A percentile compares a stretch with the other conserved stretches of the same genome.
phyloP scores from a whole-genome alignment of 1,140 invertebrate species.

The Vanessa tameamea region DNA sequence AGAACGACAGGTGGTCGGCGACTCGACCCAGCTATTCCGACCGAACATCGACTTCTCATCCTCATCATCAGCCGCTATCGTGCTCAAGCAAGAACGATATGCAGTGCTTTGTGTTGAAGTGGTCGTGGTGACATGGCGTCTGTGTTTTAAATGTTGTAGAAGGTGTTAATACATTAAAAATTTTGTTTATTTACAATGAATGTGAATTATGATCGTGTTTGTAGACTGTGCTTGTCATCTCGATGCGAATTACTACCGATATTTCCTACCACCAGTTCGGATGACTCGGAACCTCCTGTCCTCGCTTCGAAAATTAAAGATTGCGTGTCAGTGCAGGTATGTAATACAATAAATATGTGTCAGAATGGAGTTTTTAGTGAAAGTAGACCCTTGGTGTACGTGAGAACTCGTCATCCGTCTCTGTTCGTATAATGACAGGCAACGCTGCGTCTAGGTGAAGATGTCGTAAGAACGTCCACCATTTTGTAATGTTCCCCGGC shows the following conservation, averaged over 20 bases:
- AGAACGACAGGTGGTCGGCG: constrained; percentile 80
- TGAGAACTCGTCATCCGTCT: constrained; percentile 80
- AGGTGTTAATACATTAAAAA: constrained; percentile 57
- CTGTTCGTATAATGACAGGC: constrained; percentile 74
- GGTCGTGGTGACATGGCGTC: constrained; percentile 80
- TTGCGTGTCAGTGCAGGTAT: constrained; percentile 83
- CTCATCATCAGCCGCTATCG: constrained; percentile 80
- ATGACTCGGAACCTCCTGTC: constrained; percentile 79
- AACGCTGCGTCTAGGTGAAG: constrained; percentile 75
- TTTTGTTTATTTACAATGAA: constrained; percentile 77
- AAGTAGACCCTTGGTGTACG: constrained; percentile 76
- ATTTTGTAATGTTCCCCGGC: constrained; percentile 80
- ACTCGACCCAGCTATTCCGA: constrained; percentile 75
- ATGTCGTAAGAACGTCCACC: constrained; percentile 82
- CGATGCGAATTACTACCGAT: constrained; percentile 80
- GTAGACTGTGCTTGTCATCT: constrained; percentile 84
- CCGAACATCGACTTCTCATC: constrained; percentile 79
- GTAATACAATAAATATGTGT: constrained; percentile 64
- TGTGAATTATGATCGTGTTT: constrained; percentile 81
- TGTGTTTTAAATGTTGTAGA: constrained; percentile 66
- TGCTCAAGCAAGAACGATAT: constrained; percentile 76
- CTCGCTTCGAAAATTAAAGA: constrained; percentile 82
- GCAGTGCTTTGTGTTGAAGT: constrained; percentile 79
- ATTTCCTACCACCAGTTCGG: constrained; percentile 80
- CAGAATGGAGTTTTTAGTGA: constrained; percentile 70